Percentiles rank a stretch among this genome's conserved stretches.
These are phyloP conservation scores for Hyaena hyaena DNA, from an alignment of 2,113 vertebrate genomes.

Conservation along the genomic window DNA sequence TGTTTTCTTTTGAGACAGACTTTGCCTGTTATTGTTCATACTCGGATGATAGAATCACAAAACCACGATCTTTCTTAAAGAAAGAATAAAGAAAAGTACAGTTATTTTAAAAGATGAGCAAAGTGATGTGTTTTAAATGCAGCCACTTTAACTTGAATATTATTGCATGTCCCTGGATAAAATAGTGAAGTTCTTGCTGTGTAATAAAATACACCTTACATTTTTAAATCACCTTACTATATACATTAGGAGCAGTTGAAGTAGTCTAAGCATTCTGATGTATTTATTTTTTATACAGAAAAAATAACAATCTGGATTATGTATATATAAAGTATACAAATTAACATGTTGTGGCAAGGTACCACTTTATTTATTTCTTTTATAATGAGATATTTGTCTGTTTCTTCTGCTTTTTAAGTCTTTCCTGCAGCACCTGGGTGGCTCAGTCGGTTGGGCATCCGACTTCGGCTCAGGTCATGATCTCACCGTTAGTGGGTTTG, in stretches of 20 bases:
- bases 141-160: background rate
- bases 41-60: background rate
- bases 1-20: conserved; percentile 19
- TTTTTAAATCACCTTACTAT: background rate
- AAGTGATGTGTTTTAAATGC: background rate
- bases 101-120: background rate
- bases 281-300: conserved; percentile 11
- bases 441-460: too few species aligned
- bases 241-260: background rate
- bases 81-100: background rate
- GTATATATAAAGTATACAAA: background rate
- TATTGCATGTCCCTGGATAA: background rate
- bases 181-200: background rate
- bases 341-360: background rate
- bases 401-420: background rate
- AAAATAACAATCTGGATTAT: background rate
- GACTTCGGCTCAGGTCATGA: too few species aligned
- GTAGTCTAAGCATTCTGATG: background rate
- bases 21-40: background rate
- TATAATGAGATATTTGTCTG: background rate
- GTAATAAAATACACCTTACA: background rate
- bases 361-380: background rate
- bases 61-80: background rate
- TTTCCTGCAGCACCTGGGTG: background rate
- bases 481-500: too few species aligned